A percentile compares a stretch with the other conserved stretches of the same genome.
These are phyloP conservation scores for Tanypteryx hageni DNA, from an alignment of 2,888 invertebrate genomes.

Conservation along the genomic window DNA sequence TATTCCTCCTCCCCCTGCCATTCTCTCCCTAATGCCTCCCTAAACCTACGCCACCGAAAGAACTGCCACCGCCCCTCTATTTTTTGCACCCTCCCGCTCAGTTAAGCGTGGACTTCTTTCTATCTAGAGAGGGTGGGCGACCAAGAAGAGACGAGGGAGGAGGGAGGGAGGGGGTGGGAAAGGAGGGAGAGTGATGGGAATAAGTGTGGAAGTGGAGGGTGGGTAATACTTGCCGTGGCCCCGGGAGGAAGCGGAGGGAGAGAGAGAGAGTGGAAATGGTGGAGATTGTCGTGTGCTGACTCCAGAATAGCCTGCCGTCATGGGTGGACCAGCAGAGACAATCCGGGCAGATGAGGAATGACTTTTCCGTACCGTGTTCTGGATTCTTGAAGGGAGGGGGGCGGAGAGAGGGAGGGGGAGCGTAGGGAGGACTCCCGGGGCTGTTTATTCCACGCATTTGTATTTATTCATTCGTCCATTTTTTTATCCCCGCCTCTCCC, in stretches of 20 bases:
- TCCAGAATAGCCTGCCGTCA: constrained; percentile 36
- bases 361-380: constrained; percentile 16
- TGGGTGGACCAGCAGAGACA: constrained; percentile 30
- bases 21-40: background rate
- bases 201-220: background rate
- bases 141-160: background rate
- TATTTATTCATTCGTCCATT: constrained; percentile 56
- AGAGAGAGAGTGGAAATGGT: background rate
- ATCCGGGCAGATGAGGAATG: constrained; percentile 46
- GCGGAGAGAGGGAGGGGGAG: background rate
- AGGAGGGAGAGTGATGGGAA: background rate
- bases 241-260: too few relatives aligned
- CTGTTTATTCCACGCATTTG: constrained; percentile 63
- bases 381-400: background rate
- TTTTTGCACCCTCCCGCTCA: constrained; percentile 17
- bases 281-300: background rate
- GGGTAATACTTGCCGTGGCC: too few relatives aligned
- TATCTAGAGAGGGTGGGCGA: background rate
- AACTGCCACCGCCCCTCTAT: background rate
- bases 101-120: constrained; percentile 11
- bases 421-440: background rate
- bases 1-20: background rate
- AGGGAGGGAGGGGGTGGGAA: background rate
- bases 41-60: background rate
- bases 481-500: constrained; percentile 4